Evolutionary conservation across 2,113 vertebrate species (phyloP).

Genomic region (Cheilinus undulatus): DNA sequence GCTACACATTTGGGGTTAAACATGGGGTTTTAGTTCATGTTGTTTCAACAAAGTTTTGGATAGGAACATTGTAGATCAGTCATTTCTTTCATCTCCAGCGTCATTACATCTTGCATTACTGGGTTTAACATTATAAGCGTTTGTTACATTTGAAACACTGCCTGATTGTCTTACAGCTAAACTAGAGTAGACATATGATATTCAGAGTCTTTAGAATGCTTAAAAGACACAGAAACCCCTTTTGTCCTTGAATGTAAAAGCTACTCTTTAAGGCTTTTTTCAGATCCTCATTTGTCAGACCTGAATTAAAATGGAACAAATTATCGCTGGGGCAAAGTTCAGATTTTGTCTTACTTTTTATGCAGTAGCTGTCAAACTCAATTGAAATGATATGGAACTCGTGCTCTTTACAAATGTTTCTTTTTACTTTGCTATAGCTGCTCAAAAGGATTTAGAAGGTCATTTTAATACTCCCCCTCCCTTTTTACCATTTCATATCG

Average conservation of each 20-base stretch:
- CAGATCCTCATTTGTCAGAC: slow-evolving; percentile 61
- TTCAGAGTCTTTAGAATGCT: slow-evolving; percentile 56
- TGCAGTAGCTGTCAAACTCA: slow-evolving; percentile 58
- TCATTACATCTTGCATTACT: background rate
- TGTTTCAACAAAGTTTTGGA: too few relatives aligned
- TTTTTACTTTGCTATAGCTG: slow-evolving; percentile 34
- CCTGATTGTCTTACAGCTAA: background rate
- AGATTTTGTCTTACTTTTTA: slow-evolving; percentile 72
- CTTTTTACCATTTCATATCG: slow-evolving; percentile 51
- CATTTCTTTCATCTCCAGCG: too few relatives aligned
- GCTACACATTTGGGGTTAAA: too few relatives aligned
- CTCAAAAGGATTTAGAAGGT: slow-evolving; percentile 69
- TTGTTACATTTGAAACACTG: slow-evolving; percentile 2
- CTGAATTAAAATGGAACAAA: slow-evolving; percentile 75
- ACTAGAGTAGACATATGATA: slow-evolving; percentile 17
- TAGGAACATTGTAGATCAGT: too few relatives aligned
- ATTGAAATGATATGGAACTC: slow-evolving; percentile 51
- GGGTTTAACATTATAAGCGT: background rate
- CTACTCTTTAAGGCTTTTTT: slow-evolving; percentile 51
- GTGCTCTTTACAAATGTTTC: slow-evolving; percentile 37
- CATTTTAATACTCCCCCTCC: slow-evolving; percentile 61
- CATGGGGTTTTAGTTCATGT: too few relatives aligned
- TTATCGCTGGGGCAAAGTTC: slow-evolving; percentile 69
- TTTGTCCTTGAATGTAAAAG: slow-evolving; percentile 54
- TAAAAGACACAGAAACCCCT: slow-evolving; percentile 41